phyloP scores from a whole-genome alignment of 1,140 invertebrate genomes.

The Solenopsis invicta region DNA sequence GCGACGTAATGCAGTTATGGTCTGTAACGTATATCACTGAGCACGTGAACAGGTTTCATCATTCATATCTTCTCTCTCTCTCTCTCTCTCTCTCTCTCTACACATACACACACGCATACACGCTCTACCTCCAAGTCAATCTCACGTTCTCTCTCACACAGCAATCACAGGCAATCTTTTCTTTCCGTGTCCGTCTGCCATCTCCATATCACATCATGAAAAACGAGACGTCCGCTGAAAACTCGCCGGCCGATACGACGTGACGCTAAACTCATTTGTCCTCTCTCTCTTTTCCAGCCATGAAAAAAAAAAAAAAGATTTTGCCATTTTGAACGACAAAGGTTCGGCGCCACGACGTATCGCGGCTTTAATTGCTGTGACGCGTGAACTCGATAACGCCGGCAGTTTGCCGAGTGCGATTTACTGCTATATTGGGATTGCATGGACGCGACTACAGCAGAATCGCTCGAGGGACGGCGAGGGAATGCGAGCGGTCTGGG shows the following conservation, averaged over 20 bases:
- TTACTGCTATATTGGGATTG: slow-evolving; percentile 13
- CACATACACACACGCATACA: background rate
- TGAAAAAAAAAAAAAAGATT: slow-evolving; percentile 34
- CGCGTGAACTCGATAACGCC: slow-evolving; percentile 27
- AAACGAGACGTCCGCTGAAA: slow-evolving; percentile 51
- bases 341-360: slow-evolving; percentile 9
- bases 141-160: background rate
- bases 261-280: slow-evolving; percentile 25
- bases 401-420: slow-evolving; percentile 25
- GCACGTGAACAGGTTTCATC: slow-evolving; percentile 49
- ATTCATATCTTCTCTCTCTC: slow-evolving; percentile 68
- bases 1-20: slow-evolving; percentile 33
- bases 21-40: slow-evolving; percentile 38
- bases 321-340: background rate
- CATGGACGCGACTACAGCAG: background rate
- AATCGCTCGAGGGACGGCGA: background rate
- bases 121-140: slow-evolving; percentile 29
- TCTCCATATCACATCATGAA: slow-evolving; percentile 66
- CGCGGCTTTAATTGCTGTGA: slow-evolving; percentile 25
- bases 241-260: slow-evolving; percentile 3
- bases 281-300: background rate
- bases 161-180: slow-evolving; percentile 53
- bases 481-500: background rate
- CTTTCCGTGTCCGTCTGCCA: slow-evolving; percentile 77
- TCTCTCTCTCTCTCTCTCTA: slow-evolving; percentile 57